Conservation (phyloP, 2,888 invertebrate species). For the Arrhopalites spinosus region DNA sequence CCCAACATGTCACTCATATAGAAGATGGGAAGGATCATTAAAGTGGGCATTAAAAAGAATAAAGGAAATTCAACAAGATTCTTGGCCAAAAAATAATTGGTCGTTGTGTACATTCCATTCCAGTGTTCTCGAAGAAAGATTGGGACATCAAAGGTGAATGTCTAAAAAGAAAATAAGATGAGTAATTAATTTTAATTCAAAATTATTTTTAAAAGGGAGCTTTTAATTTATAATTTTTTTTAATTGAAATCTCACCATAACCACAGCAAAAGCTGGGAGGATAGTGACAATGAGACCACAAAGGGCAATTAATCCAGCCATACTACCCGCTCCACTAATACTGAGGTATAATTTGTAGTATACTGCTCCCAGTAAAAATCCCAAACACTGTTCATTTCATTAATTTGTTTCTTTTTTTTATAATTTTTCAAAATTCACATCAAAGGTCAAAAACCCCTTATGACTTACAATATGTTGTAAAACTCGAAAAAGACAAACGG, state of each 20-base stretch:
- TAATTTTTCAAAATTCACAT: neutral
- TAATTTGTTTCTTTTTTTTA: neutral
- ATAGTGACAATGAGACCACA: conserved; percentile 92
- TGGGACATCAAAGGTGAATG: conserved; percentile 86
- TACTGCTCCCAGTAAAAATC: conserved; percentile 82
- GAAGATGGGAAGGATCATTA: conserved; percentile 83
- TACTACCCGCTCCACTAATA: conserved; percentile 90
- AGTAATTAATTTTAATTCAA: too few species aligned
- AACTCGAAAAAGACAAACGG: conserved; percentile 84
- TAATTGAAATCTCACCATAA: too few species aligned
- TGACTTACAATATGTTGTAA: conserved; percentile 81
- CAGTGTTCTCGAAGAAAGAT: conserved; percentile 86
- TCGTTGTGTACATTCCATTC: conserved; percentile 87
- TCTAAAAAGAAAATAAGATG: too few species aligned
- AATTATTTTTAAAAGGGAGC: too few species aligned
- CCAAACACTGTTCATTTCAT: conserved; percentile 70
- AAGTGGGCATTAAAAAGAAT: conserved; percentile 78
- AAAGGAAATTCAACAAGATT: conserved; percentile 87
- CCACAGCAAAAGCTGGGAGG: conserved; percentile 66
- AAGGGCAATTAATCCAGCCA: conserved; percentile 88
- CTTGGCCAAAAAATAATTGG: conserved; percentile 89
- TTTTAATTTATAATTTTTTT: too few species aligned
- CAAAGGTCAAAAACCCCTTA: neutral
- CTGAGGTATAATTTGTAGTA: conserved; percentile 81
- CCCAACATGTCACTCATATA: conserved; percentile 86